Conservation (phyloP, 2,113 vertebrate species). For the Rattus rattus region DNA sequence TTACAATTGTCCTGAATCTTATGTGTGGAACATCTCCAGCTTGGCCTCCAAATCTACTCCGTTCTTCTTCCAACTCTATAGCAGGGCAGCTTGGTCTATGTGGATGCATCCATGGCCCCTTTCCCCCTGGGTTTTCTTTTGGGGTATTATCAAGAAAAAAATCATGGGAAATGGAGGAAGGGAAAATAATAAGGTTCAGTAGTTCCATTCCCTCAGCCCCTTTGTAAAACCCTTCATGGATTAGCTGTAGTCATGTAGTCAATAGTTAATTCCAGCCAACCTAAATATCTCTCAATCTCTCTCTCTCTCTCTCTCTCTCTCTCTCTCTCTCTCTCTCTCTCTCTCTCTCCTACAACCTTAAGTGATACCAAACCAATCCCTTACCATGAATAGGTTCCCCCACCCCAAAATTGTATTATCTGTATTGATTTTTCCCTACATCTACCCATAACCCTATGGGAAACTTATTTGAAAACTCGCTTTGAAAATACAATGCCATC, state of each 20-base stretch:
- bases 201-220: background rate
- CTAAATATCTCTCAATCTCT: background rate
- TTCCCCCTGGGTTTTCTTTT: background rate
- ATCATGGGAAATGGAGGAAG: background rate
- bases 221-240: background rate
- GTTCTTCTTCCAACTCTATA: background rate
- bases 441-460: background rate
- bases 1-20: background rate
- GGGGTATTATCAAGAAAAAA: background rate
- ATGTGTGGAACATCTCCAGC: background rate
- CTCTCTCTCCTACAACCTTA: background rate
- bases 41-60: slow-evolving; percentile 35
- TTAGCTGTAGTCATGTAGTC: background rate
- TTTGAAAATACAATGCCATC: background rate
- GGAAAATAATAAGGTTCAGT: background rate
- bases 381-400: background rate
- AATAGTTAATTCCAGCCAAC: background rate
- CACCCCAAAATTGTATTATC: background rate
- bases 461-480: slow-evolving; percentile 32
- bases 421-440: background rate
- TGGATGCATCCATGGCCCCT: background rate
- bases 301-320: background rate
- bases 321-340: background rate
- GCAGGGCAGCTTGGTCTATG: background rate
- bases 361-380: background rate